Evolutionary conservation across 1,140 invertebrate species (phyloP).

Genomic region (Drosophila orena): DNA sequence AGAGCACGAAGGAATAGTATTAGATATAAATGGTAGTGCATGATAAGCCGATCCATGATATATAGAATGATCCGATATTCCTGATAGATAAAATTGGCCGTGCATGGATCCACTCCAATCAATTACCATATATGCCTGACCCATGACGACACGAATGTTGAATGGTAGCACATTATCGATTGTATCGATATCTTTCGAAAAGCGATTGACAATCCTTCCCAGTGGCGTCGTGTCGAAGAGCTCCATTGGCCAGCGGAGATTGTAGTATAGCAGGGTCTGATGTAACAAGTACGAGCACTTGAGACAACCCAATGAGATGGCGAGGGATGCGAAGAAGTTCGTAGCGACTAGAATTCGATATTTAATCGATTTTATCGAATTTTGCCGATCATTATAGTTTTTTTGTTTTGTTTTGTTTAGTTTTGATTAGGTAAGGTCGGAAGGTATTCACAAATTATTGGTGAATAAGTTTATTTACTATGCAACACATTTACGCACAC

Average conservation of each 20-base stretch:
- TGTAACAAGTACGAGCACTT: constrained; percentile 86
- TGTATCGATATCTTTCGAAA: constrained; percentile 90
- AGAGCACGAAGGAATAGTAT: neutral
- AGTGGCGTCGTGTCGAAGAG: constrained; percentile 92
- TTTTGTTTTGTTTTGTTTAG: too few relatives aligned
- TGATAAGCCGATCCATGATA: constrained; percentile 22
- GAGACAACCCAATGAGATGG: constrained; percentile 84
- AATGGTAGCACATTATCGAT: constrained; percentile 87
- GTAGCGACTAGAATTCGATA: constrained; percentile 72
- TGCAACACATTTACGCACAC: constrained; percentile 26
- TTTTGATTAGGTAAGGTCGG: neutral
- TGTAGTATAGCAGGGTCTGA: constrained; percentile 86
- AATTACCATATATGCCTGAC: constrained; percentile 83
- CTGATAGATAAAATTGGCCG: constrained; percentile 1
- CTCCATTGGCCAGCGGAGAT: constrained; percentile 89
- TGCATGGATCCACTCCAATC: constrained; percentile 15
- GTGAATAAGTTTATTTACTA: constrained; percentile 4
- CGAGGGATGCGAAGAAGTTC: constrained; percentile 79
- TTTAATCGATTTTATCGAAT: constrained; percentile 3
- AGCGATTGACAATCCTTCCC: constrained; percentile 91
- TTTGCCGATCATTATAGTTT: constrained; percentile 16
- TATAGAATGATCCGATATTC: constrained; percentile 9
- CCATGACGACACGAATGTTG: constrained; percentile 83
- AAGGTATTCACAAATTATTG: constrained; percentile 23
- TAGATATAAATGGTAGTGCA: neutral